phyloP scores from a whole-genome alignment of 2,113 vertebrate genomes.

The Lipophrys pholis region DNA sequence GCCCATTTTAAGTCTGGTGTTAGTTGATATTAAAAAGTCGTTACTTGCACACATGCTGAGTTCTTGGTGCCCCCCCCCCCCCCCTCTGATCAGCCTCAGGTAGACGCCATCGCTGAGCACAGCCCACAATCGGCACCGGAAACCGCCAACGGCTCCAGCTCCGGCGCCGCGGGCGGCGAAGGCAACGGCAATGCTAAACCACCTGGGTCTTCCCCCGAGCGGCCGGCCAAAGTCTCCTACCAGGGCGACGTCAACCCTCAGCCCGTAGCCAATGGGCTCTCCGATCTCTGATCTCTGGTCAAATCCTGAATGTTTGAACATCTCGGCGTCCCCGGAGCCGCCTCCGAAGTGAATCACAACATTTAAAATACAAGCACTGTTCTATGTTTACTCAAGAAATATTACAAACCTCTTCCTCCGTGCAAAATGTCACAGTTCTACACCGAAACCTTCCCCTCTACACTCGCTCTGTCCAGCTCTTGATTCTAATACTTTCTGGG shows the following conservation, averaged over 20 bases:
- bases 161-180: conserved; percentile 27
- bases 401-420: conserved; percentile 72
- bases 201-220: conserved; percentile 85
- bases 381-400: conserved; percentile 54
- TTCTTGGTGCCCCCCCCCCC: no score
- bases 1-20: no score
- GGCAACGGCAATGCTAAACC: conserved; percentile 57
- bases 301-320: conserved; percentile 68
- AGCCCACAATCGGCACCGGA: conserved; percentile 81
- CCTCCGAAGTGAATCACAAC: conserved; percentile 33
- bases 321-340: conserved; percentile 37
- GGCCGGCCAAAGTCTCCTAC: conserved; percentile 79
- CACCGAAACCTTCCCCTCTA: conserved; percentile 46
- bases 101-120: conserved; percentile 92
- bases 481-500: conserved; percentile 76
- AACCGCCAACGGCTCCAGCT: conserved; percentile 88
- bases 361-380: conserved; percentile 79
- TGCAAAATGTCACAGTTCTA: conserved; percentile 46
- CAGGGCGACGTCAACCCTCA: conserved; percentile 85
- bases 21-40: no score
- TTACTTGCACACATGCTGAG: no score
- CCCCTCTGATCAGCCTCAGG: conserved; percentile 64
- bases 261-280: conserved; percentile 93
- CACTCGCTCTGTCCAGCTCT: conserved; percentile 61
- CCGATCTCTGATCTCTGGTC: conserved; percentile 81